Evolutionary conservation across 2,888 invertebrate genomes (phyloP), one percentile per base, ranked within the genome.

Genomic region (Colostygia pectinataria): DNA sequence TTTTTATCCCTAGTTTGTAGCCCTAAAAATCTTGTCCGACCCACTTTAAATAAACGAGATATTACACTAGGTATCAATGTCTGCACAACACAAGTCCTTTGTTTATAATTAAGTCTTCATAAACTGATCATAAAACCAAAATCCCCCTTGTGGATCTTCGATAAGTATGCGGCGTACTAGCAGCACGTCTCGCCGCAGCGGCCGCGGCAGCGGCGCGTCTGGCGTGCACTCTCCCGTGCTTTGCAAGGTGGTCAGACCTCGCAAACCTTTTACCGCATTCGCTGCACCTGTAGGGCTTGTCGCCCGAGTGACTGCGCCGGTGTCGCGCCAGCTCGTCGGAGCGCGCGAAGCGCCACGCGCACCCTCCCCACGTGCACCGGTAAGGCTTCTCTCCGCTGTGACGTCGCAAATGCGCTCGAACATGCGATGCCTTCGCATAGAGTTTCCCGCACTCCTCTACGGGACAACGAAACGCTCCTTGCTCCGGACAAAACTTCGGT

Each of bases 241-340:
- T 98, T 15, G 97, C 94, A 47, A 98, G 91, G 80, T 99, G 98
- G 80, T 99, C 98, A 18, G 97, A 98, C 15, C 98, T 92, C 0
- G 97, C 96, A 82, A 99, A 99, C 55, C 94, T 92, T 82, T 98
- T 98, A 37, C 94, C 92, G 79, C 98, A 99, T 65, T 96, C 92
- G 48, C 92, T 92, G 80, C 98, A 99, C 49, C 94, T 93, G 82
- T 98, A 98, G 0, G 98, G 98, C 80, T 98, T 98, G 55, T 97
- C 93, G 0, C 98, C 98, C 0, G 97, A 97, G 83, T 98, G 98
- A n/a, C 97, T 98, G 57, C 98, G 92, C 42, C 96, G 93, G 78
- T 98, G 98, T 12, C 98, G 92, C 1, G 98, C 97, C 58, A 98
- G 84, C 82, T 98, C 98, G 77, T 98, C 98, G 0, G 98, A 98